Evolutionary conservation across 2,797 vertebrate genomes (phyloP).

Genomic region (Gymnoscopelus braueri): DNA sequence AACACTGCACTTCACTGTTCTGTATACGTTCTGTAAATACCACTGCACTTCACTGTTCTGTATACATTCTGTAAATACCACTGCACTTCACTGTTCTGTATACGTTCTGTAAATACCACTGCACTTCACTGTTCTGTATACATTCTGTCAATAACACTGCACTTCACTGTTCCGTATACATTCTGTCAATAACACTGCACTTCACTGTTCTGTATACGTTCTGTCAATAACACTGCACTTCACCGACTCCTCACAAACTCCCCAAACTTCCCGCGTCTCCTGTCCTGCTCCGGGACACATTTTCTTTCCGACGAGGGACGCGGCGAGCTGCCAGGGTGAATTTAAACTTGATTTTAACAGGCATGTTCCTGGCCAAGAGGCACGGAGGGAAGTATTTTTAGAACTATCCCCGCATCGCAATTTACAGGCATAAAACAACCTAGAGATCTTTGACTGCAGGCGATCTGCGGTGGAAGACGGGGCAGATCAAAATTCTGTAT

Average conservation of each 20-base stretch:
- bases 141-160: constrained; percentile 23
- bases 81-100: too few species aligned
- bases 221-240: constrained; percentile 81
- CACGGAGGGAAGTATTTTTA: constrained; percentile 81
- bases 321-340: constrained; percentile 82
- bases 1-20: too few species aligned
- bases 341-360: constrained; percentile 86
- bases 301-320: constrained; percentile 75
- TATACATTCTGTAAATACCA: constrained; percentile 23
- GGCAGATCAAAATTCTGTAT: constrained; percentile 78
- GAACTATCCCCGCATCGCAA: constrained; percentile 81
- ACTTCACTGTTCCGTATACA: too few species aligned
- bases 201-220: neutral
- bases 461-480: constrained; percentile 59
- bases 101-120: constrained; percentile 22
- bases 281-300: constrained; percentile 77
- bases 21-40: constrained; percentile 23
- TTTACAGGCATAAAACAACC: constrained; percentile 84
- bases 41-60: too few species aligned
- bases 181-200: too few species aligned
- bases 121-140: too few species aligned
- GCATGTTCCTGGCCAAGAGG: constrained; percentile 82
- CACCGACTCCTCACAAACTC: constrained; percentile 74
- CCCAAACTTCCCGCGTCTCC: constrained; percentile 68
- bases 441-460: constrained; percentile 78